A percentile compares a stretch with the other conserved stretches of the same genome.
These are phyloP conservation scores for Molothrus ater DNA, from an alignment of 2,797 vertebrate species.

Conservation along the genomic window DNA sequence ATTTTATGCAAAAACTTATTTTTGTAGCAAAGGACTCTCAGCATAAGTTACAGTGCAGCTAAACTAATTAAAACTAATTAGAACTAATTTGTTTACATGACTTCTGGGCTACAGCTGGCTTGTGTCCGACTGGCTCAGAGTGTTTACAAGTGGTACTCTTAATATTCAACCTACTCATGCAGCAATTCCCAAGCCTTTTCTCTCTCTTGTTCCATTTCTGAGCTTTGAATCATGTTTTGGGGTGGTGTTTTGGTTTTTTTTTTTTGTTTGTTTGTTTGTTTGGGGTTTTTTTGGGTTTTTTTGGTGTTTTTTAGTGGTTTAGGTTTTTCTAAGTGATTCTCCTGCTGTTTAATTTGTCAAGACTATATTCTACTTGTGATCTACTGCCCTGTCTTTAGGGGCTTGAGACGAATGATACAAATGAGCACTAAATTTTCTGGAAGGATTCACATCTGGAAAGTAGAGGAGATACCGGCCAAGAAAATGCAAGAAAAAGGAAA, in stretches of 20 bases:
- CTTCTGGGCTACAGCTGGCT: not conserved
- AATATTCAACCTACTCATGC: not conserved
- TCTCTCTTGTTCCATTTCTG: not conserved
- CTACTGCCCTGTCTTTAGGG: not conserved
- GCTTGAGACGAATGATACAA: not conserved
- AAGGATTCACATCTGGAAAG: not conserved
- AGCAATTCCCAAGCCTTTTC: not conserved
- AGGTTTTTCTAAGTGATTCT: not conserved
- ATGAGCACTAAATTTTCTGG: not conserved
- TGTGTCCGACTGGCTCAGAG: not conserved
- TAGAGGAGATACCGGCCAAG: not conserved
- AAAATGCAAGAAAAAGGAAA: not conserved
- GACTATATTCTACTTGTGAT: not conserved
- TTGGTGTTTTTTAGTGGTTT: not conserved
- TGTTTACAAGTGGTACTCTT: not conserved
- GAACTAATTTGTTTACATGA: not conserved
- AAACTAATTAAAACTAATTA: not conserved
- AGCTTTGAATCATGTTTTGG: not conserved
- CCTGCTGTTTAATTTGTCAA: not conserved
- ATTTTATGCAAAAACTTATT: not conserved
- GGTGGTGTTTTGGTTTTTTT: too few species aligned
- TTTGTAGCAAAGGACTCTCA: not conserved
- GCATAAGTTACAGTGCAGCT: not conserved
- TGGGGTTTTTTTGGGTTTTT: too few species aligned
- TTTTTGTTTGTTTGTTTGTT: too few species aligned